Percentiles rank a stretch among this genome's conserved stretches.
These are phyloP conservation scores for Chascanopsetta lugubris DNA, from an alignment of 2,113 vertebrate species.

Conservation along the genomic window DNA sequence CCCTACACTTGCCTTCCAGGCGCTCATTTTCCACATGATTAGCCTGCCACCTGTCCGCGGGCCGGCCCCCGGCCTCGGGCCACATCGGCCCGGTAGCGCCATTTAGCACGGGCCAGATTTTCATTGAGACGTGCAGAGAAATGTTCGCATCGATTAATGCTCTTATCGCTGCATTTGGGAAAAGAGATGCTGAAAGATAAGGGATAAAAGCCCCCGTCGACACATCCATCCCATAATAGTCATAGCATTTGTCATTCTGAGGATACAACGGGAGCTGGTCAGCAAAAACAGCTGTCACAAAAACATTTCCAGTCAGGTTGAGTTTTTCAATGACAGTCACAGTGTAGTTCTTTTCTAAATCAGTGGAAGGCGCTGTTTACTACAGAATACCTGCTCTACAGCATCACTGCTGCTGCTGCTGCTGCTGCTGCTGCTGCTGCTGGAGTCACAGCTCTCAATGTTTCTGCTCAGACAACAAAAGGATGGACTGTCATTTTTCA, in stretches of 20 bases:
- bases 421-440: conserved; percentile 18
- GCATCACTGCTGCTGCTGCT: conserved; percentile 16
- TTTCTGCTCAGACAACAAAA: conserved; percentile 23
- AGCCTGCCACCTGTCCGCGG: conserved; percentile 81
- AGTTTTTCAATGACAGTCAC: conserved; percentile 7
- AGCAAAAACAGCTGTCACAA: not conserved
- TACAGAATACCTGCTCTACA: conserved; percentile 60
- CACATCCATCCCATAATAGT: not conserved
- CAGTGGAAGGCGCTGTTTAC: conserved; percentile 79
- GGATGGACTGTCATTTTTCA: conserved; percentile 1
- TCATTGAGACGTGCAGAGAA: conserved; percentile 47
- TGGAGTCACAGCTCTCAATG: conserved; percentile 17
- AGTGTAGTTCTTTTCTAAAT: conserved; percentile 69
- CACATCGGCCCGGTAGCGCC: conserved; percentile 50
- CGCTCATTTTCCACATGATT: conserved; percentile 86
- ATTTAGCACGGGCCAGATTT: conserved; percentile 73
- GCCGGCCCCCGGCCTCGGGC: conserved; percentile 75
- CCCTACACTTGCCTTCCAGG: conserved; percentile 70
- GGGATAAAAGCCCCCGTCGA: not conserved
- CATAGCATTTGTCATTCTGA: not conserved
- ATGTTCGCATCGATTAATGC: not conserved
- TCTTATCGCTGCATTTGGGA: not conserved
- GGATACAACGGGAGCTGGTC: not conserved
- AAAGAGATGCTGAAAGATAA: not conserved
- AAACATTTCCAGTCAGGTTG: conserved; percentile 6